A percentile compares a stretch with the other conserved stretches of the same genome.
Evolutionary conservation across 2,113 vertebrate genomes (phyloP).

Genomic region (Tamias sibiricus): DNA sequence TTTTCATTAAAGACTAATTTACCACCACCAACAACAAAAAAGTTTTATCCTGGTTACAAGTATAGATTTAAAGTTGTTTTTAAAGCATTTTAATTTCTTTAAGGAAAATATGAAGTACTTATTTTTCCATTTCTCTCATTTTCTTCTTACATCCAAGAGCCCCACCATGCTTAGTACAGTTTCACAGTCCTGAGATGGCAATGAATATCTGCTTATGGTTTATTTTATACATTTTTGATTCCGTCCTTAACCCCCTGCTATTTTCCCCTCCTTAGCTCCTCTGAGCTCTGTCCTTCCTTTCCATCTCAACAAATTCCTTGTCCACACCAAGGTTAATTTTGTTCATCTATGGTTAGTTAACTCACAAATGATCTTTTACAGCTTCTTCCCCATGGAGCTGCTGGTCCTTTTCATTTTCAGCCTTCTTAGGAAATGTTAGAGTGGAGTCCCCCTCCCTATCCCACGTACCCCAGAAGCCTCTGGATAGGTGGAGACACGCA

Average conservation of each 20-base stretch:
- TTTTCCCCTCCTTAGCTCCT: neutral
- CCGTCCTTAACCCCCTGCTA: conserved; percentile 17
- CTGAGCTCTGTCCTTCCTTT: conserved; percentile 64
- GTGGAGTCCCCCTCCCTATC: rapidly evolving
- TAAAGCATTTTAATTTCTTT: neutral
- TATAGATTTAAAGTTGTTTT: neutral
- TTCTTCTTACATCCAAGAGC: neutral
- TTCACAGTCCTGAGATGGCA: neutral
- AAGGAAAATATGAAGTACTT: neutral
- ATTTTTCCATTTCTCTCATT: neutral
- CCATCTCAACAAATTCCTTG: conserved; percentile 63
- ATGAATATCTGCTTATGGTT: neutral
- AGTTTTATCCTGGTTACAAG: neutral
- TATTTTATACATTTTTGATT: neutral
- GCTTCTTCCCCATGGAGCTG: conserved; percentile 35
- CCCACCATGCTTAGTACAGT: neutral
- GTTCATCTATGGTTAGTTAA: conserved; percentile 66
- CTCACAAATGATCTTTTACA: conserved; percentile 65
- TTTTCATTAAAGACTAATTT: conserved; percentile 10
- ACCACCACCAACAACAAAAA: neutral
- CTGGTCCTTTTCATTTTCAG: neutral
- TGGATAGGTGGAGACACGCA: too few species aligned
- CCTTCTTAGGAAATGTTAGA: neutral
- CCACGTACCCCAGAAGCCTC: neutral
- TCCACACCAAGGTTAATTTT: conserved; percentile 76